Conservation (phyloP, 1,140 invertebrate genomes). For the Hermetia illucens region DNA sequence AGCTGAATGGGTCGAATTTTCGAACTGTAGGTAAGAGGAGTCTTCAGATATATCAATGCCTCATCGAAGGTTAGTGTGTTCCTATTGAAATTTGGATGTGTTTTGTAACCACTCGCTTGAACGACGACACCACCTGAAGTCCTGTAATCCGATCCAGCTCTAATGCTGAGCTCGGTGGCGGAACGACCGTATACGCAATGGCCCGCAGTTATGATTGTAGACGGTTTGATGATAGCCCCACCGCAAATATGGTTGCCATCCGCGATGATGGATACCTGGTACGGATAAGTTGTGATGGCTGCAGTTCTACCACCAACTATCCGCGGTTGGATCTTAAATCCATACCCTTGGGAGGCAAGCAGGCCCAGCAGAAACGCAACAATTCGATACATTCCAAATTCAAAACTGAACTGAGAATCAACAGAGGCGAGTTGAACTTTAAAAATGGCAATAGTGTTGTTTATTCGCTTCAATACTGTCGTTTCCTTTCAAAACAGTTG, state of each 20-base stretch:
- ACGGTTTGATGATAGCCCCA: conserved; percentile 40
- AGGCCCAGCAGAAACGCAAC: too few relatives aligned
- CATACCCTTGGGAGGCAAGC: too few relatives aligned
- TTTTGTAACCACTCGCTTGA: conserved; percentile 14
- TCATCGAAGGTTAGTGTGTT: conserved; percentile 25
- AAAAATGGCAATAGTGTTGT: too few relatives aligned
- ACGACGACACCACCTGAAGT: conserved; percentile 10
- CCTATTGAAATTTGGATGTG: conserved; percentile 25
- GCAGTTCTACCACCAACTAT: conserved; percentile 32
- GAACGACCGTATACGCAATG: conserved; percentile 38
- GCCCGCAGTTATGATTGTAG: conserved; percentile 48
- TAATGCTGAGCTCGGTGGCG: conserved; percentile 16
- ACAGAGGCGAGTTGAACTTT: too few relatives aligned
- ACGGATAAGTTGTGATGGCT: conserved; percentile 33
- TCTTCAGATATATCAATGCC: conserved; percentile 18
- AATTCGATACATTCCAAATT: too few relatives aligned
- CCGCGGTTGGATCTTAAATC: too few relatives aligned
- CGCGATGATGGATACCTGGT: conserved; percentile 39
- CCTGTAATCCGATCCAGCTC: conserved; percentile 22
- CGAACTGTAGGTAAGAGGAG: conserved; percentile 14
- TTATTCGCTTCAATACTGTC: too few relatives aligned
- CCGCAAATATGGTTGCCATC: conserved; percentile 41
- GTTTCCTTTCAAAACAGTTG: too few relatives aligned
- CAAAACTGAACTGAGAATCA: too few relatives aligned
- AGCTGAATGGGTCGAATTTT: conserved; percentile 17